Evolutionary conservation across 1,140 invertebrate species (phyloP).

Genomic region (Papilio xuthus): DNA sequence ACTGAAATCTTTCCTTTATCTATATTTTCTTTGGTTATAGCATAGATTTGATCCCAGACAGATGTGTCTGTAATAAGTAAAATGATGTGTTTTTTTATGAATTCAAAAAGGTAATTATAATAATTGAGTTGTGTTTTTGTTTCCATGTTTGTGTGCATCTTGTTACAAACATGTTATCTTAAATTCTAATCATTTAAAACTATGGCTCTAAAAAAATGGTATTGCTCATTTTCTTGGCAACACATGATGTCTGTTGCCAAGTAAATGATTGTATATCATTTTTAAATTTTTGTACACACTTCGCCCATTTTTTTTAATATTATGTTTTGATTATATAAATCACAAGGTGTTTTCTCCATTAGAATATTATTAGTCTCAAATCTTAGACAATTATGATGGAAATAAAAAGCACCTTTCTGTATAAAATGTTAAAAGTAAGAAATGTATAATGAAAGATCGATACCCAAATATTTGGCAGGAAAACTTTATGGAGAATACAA

Average conservation of each 20-base stretch:
- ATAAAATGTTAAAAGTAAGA: too few species aligned
- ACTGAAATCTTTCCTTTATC: background rate
- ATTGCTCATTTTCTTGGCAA: conserved; percentile 5
- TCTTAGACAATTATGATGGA: background rate
- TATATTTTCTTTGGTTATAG: background rate
- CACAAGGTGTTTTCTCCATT: background rate
- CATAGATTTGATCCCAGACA: background rate
- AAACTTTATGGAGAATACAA: too few species aligned
- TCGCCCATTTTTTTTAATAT: background rate
- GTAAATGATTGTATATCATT: background rate
- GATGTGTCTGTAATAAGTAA: background rate
- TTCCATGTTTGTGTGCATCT: background rate
- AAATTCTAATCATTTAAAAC: background rate
- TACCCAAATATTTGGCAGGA: too few species aligned
- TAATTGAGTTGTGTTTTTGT: background rate
- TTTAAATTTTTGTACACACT: background rate
- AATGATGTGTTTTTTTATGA: background rate
- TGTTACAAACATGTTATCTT: background rate
- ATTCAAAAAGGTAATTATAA: background rate
- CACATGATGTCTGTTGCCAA: background rate
- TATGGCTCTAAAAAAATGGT: background rate
- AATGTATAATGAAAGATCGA: too few species aligned
- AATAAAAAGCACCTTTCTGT: background rate
- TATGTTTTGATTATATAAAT: background rate
- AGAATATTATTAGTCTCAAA: background rate